These are phyloP conservation scores for Rutilus rutilus DNA, from an alignment of 2,113 vertebrate species.

Conservation along the genomic window DNA sequence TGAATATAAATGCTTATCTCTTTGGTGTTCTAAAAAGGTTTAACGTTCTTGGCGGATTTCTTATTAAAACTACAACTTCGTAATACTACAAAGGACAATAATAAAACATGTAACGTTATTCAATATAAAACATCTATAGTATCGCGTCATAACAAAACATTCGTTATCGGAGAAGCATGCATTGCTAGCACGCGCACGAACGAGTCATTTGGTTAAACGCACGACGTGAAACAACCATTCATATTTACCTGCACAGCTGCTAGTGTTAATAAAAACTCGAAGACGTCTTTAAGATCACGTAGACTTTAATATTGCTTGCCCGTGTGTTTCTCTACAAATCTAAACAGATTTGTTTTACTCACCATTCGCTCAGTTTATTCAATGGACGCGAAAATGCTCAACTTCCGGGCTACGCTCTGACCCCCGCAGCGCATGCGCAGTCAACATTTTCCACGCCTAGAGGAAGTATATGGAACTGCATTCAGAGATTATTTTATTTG, in stretches of 20 bases:
- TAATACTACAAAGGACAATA: not conserved
- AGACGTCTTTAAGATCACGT: not conserved
- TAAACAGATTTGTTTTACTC: not conserved
- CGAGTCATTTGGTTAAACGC: not conserved
- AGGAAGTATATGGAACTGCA: not conserved
- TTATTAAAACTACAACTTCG: not conserved
- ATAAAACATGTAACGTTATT: not conserved
- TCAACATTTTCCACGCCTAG: not conserved
- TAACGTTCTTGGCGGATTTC: not conserved
- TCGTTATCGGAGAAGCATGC: not conserved
- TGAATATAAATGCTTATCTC: not conserved
- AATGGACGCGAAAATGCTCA: not conserved
- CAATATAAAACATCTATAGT: not conserved
- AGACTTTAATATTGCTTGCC: not conserved
- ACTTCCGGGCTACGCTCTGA: conserved; percentile 8
- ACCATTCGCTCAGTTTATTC: not conserved
- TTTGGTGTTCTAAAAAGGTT: not conserved
- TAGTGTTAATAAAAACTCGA: not conserved
- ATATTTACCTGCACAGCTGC: not conserved
- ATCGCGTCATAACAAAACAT: not conserved
- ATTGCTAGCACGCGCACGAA: not conserved
- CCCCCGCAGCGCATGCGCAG: not conserved
- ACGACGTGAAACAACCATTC: not conserved
- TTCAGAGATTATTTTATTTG: too few species aligned
- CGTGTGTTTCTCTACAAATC: not conserved